phyloP scores from a whole-genome alignment of 2,888 invertebrate genomes.

The Aporophyla lueneburgensis region DNA sequence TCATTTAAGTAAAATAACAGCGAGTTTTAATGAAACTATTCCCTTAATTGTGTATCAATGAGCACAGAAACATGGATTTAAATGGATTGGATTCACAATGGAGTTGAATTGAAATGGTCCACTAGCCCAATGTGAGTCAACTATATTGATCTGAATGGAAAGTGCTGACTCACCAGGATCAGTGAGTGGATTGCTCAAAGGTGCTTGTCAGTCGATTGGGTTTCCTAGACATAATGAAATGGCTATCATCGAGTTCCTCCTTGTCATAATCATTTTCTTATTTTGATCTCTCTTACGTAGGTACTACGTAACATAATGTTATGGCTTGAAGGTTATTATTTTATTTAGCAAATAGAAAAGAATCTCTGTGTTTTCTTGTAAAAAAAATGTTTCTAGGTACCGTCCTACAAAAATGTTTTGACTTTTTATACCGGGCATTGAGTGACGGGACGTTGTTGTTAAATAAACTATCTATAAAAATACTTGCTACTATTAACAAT shows the following conservation, averaged over 20 bases:
- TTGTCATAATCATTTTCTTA: conserved; percentile 35
- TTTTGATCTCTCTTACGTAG: conserved; percentile 11
- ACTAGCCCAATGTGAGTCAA: conserved; percentile 60
- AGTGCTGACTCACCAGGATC: conserved; percentile 71
- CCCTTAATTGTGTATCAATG: conserved; percentile 15
- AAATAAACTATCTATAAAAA: no score
- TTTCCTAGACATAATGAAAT: conserved; percentile 68
- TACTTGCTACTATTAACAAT: no score
- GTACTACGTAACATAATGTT: background rate
- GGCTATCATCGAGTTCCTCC: conserved; percentile 53
- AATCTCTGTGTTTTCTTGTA: background rate
- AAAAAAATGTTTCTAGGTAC: background rate
- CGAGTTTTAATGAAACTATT: conserved; percentile 30
- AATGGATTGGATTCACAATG: conserved; percentile 21
- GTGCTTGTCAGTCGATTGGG: conserved; percentile 65
- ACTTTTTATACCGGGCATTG: background rate
- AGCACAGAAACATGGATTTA: conserved; percentile 30
- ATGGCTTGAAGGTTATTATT: background rate
- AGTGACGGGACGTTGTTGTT: background rate
- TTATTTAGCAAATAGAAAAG: background rate
- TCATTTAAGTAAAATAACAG: conserved; percentile 10
- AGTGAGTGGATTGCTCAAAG: conserved; percentile 70
- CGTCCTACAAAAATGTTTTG: background rate
- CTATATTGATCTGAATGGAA: conserved; percentile 70
- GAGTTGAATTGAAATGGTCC: conserved; percentile 51